Base-by-base conservation (phyloP, 2,888 invertebrate genomes). In the Ichneumoninae sp. region DNA sequence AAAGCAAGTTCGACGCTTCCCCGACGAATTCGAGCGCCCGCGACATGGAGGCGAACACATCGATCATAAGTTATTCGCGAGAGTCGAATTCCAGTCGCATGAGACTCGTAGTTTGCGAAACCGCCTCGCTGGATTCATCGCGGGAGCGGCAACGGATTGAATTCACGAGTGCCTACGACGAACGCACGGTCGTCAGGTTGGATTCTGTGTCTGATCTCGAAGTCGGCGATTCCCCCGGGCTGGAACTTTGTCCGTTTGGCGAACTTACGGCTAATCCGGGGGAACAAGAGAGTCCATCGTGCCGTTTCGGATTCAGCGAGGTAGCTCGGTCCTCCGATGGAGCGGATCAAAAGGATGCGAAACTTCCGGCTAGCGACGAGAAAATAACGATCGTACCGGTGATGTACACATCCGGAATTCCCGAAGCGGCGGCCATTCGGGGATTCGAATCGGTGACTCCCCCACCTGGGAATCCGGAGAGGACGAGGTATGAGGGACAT, bases 301-400 rank as follows among this genome's bases (percentile, higher is more conserved):
- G 40, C 19, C 16, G 63, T 3, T 36, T 71, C 1, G 65, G 47
- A 30, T 83, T 73, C 0, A 44, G 26, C 1, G 73, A 30, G n/a
- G 19, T 77, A 60, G 60, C 65, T 13, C 50, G 47, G 4, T 8
- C 60, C 40, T 63, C 3, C 36, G 54, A 40, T 40, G 70, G 7
- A 57, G 33, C 22, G 19, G 44, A 47, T 19, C 71, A 40, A n/a
- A 66, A 33, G 26, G 66, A 75, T 22, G 40, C 57, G 44, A 71
- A 54, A 13, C 68, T 73, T 36, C 60, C 76, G n/a, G 47, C 19
- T n/a, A 63, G 52, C 44, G 60, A 79, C 36, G 88, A 90, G 19
- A 89, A 86, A 63, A 85, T 89, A 36, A 79, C 86, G 13, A 87
- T 90, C 0, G 89, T 90, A 0, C 91, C 90, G 8, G 83, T 90